Evolutionary conservation across 2,113 vertebrate genomes (phyloP).

Genomic region (Arothron firmamentum): DNA sequence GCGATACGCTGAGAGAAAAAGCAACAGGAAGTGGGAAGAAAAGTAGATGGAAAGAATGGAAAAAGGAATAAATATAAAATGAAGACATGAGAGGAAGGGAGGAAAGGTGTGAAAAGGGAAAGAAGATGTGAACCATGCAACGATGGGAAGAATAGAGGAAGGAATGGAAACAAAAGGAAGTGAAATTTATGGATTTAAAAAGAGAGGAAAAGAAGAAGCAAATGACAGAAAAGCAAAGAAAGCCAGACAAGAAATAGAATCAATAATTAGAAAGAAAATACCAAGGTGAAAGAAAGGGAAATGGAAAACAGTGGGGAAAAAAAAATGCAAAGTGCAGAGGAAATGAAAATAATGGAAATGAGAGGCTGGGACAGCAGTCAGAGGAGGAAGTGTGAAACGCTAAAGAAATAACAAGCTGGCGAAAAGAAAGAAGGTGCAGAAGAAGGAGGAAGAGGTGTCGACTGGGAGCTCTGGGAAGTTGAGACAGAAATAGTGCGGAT

Average conservation of each 20-base stretch:
- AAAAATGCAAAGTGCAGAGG: neutral
- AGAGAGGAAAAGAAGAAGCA: neutral
- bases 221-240: neutral
- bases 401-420: neutral
- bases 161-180: neutral
- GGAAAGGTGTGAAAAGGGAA: neutral
- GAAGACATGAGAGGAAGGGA: neutral
- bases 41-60: neutral
- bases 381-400: neutral
- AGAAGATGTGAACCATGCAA: fast-evolving
- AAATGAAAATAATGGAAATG: neutral
- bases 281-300: neutral
- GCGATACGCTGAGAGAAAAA: no score
- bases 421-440: neutral
- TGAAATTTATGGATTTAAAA: neutral
- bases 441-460: neutral
- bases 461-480: neutral
- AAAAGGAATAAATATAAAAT: neutral
- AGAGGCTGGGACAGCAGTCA: neutral
- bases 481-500: neutral
- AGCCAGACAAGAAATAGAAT: neutral
- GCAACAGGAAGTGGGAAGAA: no score
- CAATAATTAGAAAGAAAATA: neutral
- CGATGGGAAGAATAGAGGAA: neutral
- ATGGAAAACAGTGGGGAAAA: neutral